Evolutionary conservation across 2,888 invertebrate genomes (phyloP), one percentile per base, ranked within the genome.

Genomic region (Chloromyia formosa): DNA sequence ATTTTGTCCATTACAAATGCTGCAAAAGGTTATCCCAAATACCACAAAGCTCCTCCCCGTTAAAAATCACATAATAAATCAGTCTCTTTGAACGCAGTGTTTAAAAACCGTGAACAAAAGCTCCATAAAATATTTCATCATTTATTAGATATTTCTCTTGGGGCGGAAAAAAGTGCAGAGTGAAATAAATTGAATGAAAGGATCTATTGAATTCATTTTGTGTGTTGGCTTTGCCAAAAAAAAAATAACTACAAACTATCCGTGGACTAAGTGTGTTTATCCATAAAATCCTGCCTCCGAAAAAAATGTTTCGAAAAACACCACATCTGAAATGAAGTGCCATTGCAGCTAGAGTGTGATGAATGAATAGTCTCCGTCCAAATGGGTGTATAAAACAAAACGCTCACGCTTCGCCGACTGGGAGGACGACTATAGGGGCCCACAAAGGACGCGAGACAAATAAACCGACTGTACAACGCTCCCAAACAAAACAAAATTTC

Each of bases 161-260:
- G 27, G 3, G 1, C 49, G 16, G 49, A 12, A 49, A 49, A 62
- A 62, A 60, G 23, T 35, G 27, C 7, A 2, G 7, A 14, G 23
- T 23, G 14, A 62, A 62, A 62, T 23, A 62, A 35, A 62, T 62
- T 62, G 62, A 62, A 62, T 62, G 62, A 62, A 40, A 62, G 16
- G 16, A 35, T 62, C 62, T n/a, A 35, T 62, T 62, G 62, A 62
- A 40, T 40, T 40, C 35, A 40, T 23, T 62, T 62, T 62, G 62
- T 62, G 40, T 49, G 62, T 40, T n/a, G 23, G 27, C 53, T 14
- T n/a, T n/a, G n/a, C n/a, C n/a, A n/a, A 53, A 53, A 53, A 53
- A 53, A 53, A 53, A 16, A 5, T 12, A 12, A 53, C 4, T 16
- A 10, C 3, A 53, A 53, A 5, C 2, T 35, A 35, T 35, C 27